Evolutionary conservation across 92 coral and sea anemone genomes (phyloP), one percentile per base, ranked within the genome.

Genomic region (Umimayanthus chanpuru): DNA sequence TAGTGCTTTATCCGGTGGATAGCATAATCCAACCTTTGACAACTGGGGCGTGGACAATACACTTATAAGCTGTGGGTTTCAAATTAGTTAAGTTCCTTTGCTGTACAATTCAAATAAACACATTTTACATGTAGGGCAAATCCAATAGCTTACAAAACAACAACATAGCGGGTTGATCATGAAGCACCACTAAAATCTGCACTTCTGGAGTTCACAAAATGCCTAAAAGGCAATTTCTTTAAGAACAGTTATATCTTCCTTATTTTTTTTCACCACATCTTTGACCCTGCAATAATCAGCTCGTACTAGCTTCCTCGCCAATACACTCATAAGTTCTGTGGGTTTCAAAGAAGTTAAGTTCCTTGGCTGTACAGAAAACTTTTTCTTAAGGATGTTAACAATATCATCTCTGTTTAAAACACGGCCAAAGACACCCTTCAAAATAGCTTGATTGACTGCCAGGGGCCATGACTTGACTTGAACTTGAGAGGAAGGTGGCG

Each of bases 361-460:
- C 80, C 72, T 79, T 78, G 25, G 86, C 77, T 88, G 87, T 43
- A 88, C 90, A 88, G 71, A 44, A 88, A 88, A 81, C 87, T 68
- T 73, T 72, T 88, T 73, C n/a, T 81, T 88, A 11, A 88, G 90
- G 80, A 88, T 40, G 47, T 81, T 20, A 81, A 81, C 70, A 81
- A 81, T 73, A 71, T 88, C 81, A 81, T 88, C 73, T 81, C 90
- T 81, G 74, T 71, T 81, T 50, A 88, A 80, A 47, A 88, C 41
- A 40, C 70, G 47, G 25, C 90, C 82, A 81, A 88, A 88, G 44
- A 88, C 90, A 81, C 87, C 87, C 81, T 88, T 88, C 16, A 88
- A 87, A 88, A 88, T 88, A 58, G 88, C 87, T 81, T 88, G 90
- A 40, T 88, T 81, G 25, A 81, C 87, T 21, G 70, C 74, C 81